A percentile compares a stretch with the other conserved stretches of the same genome.
These are phyloP conservation scores for Stichopus horrens DNA, from an alignment of 53 echinoderm and acorn worm species.

Conservation along the genomic window DNA sequence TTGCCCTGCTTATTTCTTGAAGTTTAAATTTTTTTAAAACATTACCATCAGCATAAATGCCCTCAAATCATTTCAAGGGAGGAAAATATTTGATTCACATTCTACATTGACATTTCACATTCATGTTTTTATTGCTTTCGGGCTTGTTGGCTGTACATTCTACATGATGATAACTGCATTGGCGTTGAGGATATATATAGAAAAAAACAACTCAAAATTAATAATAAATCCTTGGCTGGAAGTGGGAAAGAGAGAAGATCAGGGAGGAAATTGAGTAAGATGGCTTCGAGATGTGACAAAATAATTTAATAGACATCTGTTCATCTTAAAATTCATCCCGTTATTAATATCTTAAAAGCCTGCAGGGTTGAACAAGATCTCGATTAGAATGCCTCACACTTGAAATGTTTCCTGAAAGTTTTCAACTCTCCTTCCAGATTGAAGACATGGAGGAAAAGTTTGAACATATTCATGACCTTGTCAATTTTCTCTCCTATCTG, in stretches of 20 bases:
- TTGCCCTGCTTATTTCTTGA: too few species aligned
- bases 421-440: not conserved
- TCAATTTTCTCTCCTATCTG: not conserved
- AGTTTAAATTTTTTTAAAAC: too few species aligned
- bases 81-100: too few species aligned
- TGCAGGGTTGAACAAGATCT: not conserved
- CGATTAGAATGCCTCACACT: not conserved
- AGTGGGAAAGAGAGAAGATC: not conserved
- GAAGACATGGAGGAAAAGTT: not conserved
- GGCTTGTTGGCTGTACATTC: too few species aligned
- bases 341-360: conserved; percentile 10
- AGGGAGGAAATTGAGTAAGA: not conserved
- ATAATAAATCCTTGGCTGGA: not conserved
- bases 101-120: too few species aligned
- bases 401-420: not conserved
- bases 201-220: too few species aligned
- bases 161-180: too few species aligned
- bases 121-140: too few species aligned
- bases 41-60: too few species aligned
- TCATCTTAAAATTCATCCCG: not conserved
- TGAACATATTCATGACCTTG: not conserved
- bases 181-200: too few species aligned
- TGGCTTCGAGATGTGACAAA: not conserved
- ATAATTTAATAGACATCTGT: conserved; percentile 20
- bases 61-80: too few species aligned